Conservation (phyloP, 2,888 invertebrate species). For the Hermaeophaga mercurialis region DNA sequence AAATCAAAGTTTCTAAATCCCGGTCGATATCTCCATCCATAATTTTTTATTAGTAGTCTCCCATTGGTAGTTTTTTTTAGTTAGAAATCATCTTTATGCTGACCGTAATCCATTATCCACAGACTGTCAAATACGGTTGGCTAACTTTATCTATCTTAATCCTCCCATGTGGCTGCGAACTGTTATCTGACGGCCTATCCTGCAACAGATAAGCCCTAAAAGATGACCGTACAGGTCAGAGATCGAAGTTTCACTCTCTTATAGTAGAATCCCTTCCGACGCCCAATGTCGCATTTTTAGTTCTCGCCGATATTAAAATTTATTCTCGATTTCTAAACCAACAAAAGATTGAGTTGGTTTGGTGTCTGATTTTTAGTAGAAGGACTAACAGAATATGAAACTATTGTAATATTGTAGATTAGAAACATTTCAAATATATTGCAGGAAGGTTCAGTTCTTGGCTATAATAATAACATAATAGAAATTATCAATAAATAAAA, state of each 20-base stretch:
- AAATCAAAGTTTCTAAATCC: background rate
- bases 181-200: constrained; percentile 49
- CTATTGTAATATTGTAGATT: too few relatives aligned
- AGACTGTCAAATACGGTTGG: constrained; percentile 52
- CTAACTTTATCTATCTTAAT: constrained; percentile 56
- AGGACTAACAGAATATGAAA: too few relatives aligned
- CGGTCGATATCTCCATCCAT: background rate
- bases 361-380: too few relatives aligned
- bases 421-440: too few relatives aligned
- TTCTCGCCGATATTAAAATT: constrained; percentile 1
- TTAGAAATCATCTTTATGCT: constrained; percentile 35
- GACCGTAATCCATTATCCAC: constrained; percentile 51
- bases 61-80: constrained; percentile 6
- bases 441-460: too few relatives aligned
- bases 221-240: constrained; percentile 50
- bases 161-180: constrained; percentile 50
- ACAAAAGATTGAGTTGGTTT: too few relatives aligned
- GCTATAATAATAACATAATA: too few relatives aligned
- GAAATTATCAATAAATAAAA: too few relatives aligned
- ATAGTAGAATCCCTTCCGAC: constrained; percentile 4
- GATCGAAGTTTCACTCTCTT: constrained; percentile 49
- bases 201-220: constrained; percentile 51
- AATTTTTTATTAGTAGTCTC: constrained; percentile 14
- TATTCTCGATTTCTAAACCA: too few relatives aligned
- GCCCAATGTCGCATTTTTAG: constrained; percentile 2